Evolutionary conservation across 2,113 vertebrate genomes (phyloP), one percentile per base, ranked within the genome.

Genomic region (Rhynchopsitta pachyrhyncha): DNA sequence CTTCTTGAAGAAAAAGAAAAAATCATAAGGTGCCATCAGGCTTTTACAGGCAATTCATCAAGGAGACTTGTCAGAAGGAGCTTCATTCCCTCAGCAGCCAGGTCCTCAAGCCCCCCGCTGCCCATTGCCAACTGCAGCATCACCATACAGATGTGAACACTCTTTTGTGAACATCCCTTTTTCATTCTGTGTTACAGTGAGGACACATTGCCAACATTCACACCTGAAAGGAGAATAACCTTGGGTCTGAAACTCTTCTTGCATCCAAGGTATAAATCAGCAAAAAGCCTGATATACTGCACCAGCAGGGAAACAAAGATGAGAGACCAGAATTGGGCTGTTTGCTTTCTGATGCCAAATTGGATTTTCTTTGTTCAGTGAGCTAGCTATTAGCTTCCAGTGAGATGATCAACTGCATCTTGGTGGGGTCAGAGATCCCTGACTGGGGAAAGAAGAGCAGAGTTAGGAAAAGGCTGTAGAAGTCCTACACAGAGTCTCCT

Each of bases 131-230:
- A 29, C 39, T 2, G 0, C 28, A 15, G 31, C 19, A 47, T 33
- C 9, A 0, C 29, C 5, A 2, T 37, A 28, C 2, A 10, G 37
- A 67, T 6, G 2, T 41, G 64, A 77, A 64, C 1, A 0, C 6
- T 70, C 60, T 18, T 78, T 81, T 70, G 27, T 70, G 62, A 87
- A 46, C 5, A 1, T 37, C 13, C 37, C 13, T 69, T 86, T 69
- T 80, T 77, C 49, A 66, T 79, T 78, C 37, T 4, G 0, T 39
- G 14, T 39, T 81, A 74, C 29, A 42, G 37, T 13, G 12, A 78
- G 37, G 46, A 78, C 52, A 55, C 2, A 2, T 50, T 1, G 0
- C 22, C 37, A 75, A 17, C 0, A 2, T 70, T 25, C 46, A 39
- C 23, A 67, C 29, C 52, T 78, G 47, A 59, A 55, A 96, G 52